A percentile compares a stretch with the other conserved stretches of the same genome.
Conservation (phyloP, 92 coral and sea anemone species). For the Pocillopora grandis region DNA sequence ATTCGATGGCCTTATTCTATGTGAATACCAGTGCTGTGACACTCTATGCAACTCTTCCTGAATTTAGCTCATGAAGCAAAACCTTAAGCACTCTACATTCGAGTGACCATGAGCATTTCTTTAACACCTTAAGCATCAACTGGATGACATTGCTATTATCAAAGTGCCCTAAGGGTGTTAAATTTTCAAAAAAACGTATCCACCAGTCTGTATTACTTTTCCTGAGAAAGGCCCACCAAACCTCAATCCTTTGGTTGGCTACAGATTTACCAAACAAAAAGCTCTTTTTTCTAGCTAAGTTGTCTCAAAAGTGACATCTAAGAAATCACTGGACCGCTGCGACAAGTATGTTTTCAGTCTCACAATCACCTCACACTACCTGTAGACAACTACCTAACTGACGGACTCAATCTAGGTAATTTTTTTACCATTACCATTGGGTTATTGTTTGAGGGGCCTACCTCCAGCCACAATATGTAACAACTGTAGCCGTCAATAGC, state of each 20-base stretch:
- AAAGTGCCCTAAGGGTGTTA: no score
- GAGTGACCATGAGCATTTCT: no score
- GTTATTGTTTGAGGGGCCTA: conserved; percentile 30
- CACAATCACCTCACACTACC: conserved; percentile 10
- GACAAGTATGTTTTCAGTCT: conserved; percentile 22
- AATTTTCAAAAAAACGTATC: conserved; percentile 30
- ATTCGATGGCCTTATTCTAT: no score
- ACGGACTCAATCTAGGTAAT: conserved; percentile 32
- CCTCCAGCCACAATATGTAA: conserved; percentile 41
- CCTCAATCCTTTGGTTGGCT: conserved; percentile 32
- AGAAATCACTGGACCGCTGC: conserved; percentile 24
- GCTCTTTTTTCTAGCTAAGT: conserved; percentile 12
- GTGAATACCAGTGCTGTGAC: no score
- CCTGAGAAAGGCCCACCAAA: conserved; percentile 20
- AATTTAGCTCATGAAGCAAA: no score
- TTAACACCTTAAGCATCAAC: no score
- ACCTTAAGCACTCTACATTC: no score
- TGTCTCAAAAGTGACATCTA: conserved; percentile 18
- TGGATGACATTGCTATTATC: no score
- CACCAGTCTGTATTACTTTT: conserved; percentile 40
- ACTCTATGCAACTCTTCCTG: no score
- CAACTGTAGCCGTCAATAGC: conserved; percentile 41
- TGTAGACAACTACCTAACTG: conserved; percentile 21
- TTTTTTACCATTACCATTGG: not conserved
- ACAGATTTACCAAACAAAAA: conserved; percentile 22